Evolutionary conservation across 2,797 vertebrate species (phyloP).

Genomic region (Hoplostethus atlanticus): DNA sequence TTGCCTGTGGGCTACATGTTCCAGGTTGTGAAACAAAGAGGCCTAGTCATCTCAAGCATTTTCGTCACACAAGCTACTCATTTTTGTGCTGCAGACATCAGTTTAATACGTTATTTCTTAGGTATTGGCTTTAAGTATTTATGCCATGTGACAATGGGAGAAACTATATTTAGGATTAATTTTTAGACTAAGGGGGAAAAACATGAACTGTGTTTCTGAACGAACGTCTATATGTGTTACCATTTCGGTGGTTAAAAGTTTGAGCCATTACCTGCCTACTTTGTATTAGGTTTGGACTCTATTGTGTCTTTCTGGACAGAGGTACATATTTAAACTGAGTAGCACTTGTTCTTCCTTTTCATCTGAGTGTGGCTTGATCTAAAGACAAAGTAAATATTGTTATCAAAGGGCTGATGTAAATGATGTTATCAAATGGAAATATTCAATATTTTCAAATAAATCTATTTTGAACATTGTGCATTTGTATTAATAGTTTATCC

Average conservation of each 20-base stretch:
- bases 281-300: not conserved
- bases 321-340: slow-evolving; percentile 10
- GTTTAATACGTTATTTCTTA: not conserved
- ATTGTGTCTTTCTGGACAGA: not conserved
- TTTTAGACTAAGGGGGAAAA: not conserved
- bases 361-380: slow-evolving; percentile 13
- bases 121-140: slow-evolving; percentile 21
- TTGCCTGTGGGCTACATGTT: not conserved
- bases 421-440: slow-evolving; percentile 19
- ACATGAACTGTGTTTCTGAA: slow-evolving; percentile 15
- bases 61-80: not conserved
- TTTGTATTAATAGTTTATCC: not conserved
- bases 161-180: not conserved
- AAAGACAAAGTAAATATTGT: not conserved
- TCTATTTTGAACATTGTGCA: slow-evolving; percentile 52
- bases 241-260: slow-evolving; percentile 4
- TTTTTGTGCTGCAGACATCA: slow-evolving; percentile 18
- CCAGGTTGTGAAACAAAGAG: slow-evolving; percentile 15
- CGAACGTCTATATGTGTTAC: slow-evolving; percentile 10
- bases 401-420: slow-evolving; percentile 53
- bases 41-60: not conserved
- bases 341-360: not conserved
- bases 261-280: not conserved
- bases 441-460: slow-evolving; percentile 72
- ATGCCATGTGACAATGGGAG: not conserved